A percentile compares a stretch with the other conserved stretches of the same genome.
Evolutionary conservation across 2,888 invertebrate genomes (phyloP).

Genomic region (Agriopis aurantiaria): DNA sequence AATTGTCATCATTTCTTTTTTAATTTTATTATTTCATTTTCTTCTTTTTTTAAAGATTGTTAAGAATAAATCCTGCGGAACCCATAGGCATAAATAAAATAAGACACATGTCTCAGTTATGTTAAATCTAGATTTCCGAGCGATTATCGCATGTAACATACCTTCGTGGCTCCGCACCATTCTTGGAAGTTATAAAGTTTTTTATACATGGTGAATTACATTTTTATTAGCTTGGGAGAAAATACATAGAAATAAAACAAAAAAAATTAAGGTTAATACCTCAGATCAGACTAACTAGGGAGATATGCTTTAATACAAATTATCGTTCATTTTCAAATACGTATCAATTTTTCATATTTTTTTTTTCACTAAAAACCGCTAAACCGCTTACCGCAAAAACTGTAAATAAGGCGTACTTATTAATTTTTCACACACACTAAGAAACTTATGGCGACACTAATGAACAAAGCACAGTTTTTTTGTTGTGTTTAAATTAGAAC

Average conservation of each 20-base stretch:
- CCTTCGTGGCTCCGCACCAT: neutral
- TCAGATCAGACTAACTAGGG: neutral
- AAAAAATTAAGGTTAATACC: neutral
- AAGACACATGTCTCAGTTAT: neutral
- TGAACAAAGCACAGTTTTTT: no score
- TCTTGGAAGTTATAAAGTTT: constrained; percentile 11
- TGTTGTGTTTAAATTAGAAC: no score
- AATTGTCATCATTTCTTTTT: no score
- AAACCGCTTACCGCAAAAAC: no score
- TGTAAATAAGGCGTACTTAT: no score
- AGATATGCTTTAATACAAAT: no score
- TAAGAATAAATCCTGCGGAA: neutral
- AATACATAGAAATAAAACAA: neutral
- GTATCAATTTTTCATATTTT: no score
- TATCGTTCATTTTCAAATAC: no score
- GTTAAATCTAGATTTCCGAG: constrained; percentile 15
- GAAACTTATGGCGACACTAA: no score
- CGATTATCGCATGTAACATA: constrained; percentile 3
- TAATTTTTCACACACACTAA: no score
- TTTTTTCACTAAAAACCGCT: no score
- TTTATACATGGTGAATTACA: neutral
- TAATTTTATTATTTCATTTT: neutral
- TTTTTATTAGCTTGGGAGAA: constrained; percentile 1
- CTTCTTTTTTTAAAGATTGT: neutral
- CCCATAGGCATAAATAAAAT: neutral